These are phyloP conservation scores for Catagonus wagneri DNA, from an alignment of 2,113 vertebrate species.

Conservation along the genomic window DNA sequence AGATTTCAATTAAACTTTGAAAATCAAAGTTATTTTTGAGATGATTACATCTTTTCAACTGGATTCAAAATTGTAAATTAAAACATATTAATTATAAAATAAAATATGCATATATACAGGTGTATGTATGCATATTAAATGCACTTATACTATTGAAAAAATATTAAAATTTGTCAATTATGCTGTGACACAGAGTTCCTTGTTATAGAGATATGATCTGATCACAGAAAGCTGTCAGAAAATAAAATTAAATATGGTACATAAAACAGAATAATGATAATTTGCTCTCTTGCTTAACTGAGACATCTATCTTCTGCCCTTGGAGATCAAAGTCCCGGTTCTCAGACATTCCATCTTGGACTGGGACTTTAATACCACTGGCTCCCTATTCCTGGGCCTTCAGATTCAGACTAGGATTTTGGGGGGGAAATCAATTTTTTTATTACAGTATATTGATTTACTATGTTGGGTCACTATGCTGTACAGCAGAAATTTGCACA, in stretches of 20 bases:
- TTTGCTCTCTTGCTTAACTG: neutral
- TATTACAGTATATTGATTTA: no score
- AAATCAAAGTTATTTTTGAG: constrained; percentile 22
- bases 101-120: neutral
- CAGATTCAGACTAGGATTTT: neutral
- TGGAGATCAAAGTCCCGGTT: neutral
- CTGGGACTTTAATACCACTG: no score
- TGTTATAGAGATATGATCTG: neutral
- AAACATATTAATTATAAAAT: neutral
- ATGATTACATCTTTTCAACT: neutral
- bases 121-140: neutral
- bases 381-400: neutral
- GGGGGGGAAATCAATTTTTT: no score
- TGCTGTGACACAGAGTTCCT: neutral
- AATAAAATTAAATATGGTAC: neutral
- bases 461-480: no score
- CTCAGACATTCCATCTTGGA: neutral
- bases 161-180: neutral
- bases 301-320: neutral
- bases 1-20: neutral
- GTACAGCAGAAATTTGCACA: no score
- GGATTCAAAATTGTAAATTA: neutral
- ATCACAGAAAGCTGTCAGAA: neutral
- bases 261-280: neutral
- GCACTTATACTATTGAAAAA: neutral